These are phyloP conservation scores for Perca fluviatilis DNA, from an alignment of 2,113 vertebrate genomes.

Conservation along the genomic window DNA sequence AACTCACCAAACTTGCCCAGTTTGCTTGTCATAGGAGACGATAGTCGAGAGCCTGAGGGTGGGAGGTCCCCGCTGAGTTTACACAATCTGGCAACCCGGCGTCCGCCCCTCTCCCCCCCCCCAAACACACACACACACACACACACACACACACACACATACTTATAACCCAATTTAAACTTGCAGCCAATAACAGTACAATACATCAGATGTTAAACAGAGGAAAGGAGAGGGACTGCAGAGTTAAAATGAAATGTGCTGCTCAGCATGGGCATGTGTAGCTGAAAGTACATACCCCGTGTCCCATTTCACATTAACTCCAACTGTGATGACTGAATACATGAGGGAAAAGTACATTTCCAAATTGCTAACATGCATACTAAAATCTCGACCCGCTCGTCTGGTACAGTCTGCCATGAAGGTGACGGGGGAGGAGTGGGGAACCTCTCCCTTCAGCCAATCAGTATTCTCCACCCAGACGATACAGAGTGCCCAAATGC, in stretches of 20 bases:
- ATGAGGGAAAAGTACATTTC: neutral
- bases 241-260: constrained; percentile 27
- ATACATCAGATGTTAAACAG: constrained; percentile 41
- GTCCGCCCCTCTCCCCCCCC: constrained; percentile 48
- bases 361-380: neutral
- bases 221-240: neutral
- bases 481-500: too few relatives aligned
- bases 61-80: constrained; percentile 83
- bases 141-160: neutral
- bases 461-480: too few relatives aligned
- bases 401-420: too few relatives aligned
- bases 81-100: constrained; percentile 75
- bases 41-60: constrained; percentile 77
- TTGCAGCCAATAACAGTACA: constrained; percentile 46
- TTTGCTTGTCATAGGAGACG: constrained; percentile 71
- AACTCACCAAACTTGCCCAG: constrained; percentile 52
- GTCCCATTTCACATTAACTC: constrained; percentile 30
- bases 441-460: too few relatives aligned
- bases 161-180: constrained; percentile 51
- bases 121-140: neutral
- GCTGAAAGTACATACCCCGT: constrained; percentile 18
- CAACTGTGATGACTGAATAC: constrained; percentile 4
- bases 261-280: constrained; percentile 34
- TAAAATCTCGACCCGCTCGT: too few relatives aligned
- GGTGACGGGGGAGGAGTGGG: too few relatives aligned